These are phyloP conservation scores for Pomacea maculata DNA, from an alignment of 1,140 invertebrate species.

Conservation along the genomic window DNA sequence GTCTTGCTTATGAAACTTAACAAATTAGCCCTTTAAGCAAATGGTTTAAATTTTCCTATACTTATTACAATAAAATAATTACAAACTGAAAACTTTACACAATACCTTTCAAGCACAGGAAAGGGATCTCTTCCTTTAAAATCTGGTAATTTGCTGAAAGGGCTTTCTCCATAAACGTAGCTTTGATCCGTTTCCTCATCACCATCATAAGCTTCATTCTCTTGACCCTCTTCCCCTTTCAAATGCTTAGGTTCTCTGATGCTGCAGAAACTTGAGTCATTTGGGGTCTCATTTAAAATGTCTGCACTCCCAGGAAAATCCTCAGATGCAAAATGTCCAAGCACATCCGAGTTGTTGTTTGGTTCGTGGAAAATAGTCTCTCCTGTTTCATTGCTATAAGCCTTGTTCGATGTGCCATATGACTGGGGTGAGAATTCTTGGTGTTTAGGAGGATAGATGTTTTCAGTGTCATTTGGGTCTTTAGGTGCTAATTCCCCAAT, in stretches of 20 bases:
- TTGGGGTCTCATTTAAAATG: too few species aligned
- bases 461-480: too few species aligned
- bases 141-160: background rate
- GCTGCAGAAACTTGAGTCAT: background rate
- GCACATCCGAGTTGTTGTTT: background rate
- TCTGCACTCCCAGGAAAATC: background rate
- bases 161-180: background rate
- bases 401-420: background rate
- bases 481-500: too few species aligned
- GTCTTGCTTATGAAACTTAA: too few species aligned
- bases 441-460: too few species aligned
- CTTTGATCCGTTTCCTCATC: slow-evolving; percentile 18
- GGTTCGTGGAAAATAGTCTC: background rate
- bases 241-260: background rate
- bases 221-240: background rate
- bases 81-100: background rate
- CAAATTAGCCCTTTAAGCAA: too few species aligned
- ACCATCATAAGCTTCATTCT: slow-evolving; percentile 20
- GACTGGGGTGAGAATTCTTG: too few species aligned
- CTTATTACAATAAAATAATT: background rate
- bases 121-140: slow-evolving; percentile 4
- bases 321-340: background rate
- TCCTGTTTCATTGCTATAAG: background rate
- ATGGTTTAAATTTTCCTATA: background rate
- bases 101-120: slow-evolving; percentile 18